Base-by-base conservation (phyloP, 2,797 vertebrate genomes). In the Heliangelus exortis region DNA sequence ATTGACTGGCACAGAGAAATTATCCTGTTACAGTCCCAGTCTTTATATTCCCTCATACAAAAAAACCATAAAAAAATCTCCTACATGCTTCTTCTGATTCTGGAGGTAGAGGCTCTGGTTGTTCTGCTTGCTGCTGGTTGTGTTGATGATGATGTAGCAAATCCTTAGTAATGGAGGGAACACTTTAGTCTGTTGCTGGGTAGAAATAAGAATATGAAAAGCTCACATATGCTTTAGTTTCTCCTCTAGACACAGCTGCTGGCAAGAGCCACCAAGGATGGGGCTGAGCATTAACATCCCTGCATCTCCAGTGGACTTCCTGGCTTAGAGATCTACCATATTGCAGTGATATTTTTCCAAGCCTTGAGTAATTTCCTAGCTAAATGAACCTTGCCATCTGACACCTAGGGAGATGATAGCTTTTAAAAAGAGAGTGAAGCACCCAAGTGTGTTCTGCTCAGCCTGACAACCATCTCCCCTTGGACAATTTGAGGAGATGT, bases 341-440 rank as follows among this genome's bases (percentile, higher is more conserved):
- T 19, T 61, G 69, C 88, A 84, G 47, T 85, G 82, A 90, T 50
- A 14, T 41, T 84, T 86, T 84, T 92, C 74, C 20, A 88, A 25
- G 74, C 66, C 66, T 55, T 53, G 45, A 91, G 31, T 69, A 19
- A 87, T 92, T 91, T 85, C 74, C 50, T 19, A 71, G 4, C 71
- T 67, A 81, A 95, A 96, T 93, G 84, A 79, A 79, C 65, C 75
- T 80, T 86, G 72, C 81, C 78, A 81, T 68, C 84, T 92, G 93
- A 94, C 43, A 67, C 51, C 2, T 33, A 47, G 86, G 90, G 77
- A 91, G 76, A 28, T 61, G 62, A 36, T 82, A 55, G 57, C 65
- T 93, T 90, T 92, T 84, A 58, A 75, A 71, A 39, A 73, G 89
- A 76, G 43, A 84, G 50, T 12, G 71, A 94, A 34, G 72, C 82